Evolutionary conservation across 2,797 vertebrate genomes (phyloP).

Genomic region (Anas bahamensis): DNA sequence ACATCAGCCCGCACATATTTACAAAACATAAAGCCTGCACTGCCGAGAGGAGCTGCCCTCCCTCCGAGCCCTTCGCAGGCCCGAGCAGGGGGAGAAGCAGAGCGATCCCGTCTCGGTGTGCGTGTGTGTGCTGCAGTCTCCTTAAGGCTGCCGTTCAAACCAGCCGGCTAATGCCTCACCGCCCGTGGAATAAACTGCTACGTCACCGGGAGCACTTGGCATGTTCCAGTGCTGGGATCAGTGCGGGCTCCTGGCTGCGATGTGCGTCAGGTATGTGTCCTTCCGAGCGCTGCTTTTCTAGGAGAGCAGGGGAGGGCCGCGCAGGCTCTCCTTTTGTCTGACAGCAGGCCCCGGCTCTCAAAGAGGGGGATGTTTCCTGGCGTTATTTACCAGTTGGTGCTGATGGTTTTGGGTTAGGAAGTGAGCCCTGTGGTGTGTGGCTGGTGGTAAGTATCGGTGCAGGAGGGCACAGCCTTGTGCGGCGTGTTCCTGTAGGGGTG

Average conservation of each 20-base stretch:
- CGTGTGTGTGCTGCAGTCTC: slow-evolving; percentile 35
- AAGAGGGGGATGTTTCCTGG: background rate
- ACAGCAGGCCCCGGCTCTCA: background rate
- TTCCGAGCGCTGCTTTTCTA: background rate
- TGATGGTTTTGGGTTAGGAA: background rate
- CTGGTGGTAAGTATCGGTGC: background rate
- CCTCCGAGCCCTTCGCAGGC: background rate
- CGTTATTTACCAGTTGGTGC: background rate
- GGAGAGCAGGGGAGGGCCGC: background rate
- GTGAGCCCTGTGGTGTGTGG: background rate
- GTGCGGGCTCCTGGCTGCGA: slow-evolving; percentile 62
- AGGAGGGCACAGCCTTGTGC: background rate
- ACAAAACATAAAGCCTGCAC: background rate
- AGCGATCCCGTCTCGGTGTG: background rate
- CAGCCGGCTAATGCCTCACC: slow-evolving; percentile 45
- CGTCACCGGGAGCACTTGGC: slow-evolving; percentile 41
- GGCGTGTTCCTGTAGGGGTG: rapidly evolving
- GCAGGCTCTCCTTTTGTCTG: slow-evolving; percentile 12
- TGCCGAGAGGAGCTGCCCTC: background rate
- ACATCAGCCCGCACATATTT: background rate
- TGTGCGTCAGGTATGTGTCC: slow-evolving; percentile 72
- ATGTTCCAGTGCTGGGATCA: slow-evolving; percentile 71
- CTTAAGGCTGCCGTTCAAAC: slow-evolving; percentile 29
- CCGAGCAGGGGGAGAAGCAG: background rate
- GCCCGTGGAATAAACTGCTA: background rate